These are phyloP conservation scores for Scophthalmus maximus DNA, from an alignment of 2,113 vertebrate species.

Conservation along the genomic window DNA sequence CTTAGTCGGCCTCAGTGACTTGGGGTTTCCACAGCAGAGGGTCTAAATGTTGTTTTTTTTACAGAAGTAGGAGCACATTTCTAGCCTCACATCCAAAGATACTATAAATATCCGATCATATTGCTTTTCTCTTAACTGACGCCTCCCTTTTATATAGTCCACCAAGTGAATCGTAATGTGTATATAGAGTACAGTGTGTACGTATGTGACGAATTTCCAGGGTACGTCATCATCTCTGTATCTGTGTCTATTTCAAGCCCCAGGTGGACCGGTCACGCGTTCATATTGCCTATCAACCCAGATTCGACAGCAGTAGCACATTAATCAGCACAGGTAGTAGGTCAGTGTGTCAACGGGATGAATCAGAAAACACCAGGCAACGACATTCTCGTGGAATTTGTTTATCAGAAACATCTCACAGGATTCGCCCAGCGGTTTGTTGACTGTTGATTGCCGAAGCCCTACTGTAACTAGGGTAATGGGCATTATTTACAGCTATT, in stretches of 20 bases:
- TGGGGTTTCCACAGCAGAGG: background rate
- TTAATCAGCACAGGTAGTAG: slow-evolving; percentile 31
- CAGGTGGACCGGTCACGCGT: slow-evolving; percentile 5
- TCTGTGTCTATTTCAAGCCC: slow-evolving; percentile 31
- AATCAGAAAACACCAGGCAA: background rate
- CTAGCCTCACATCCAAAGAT: too few relatives aligned
- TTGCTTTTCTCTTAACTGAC: too few relatives aligned
- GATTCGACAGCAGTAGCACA: slow-evolving; percentile 15
- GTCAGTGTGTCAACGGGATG: slow-evolving; percentile 43
- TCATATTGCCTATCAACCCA: slow-evolving; percentile 22
- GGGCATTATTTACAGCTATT: background rate
- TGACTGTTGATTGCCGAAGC: background rate
- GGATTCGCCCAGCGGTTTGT: too few relatives aligned
- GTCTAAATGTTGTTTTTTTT: too few relatives aligned
- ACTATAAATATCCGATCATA: too few relatives aligned
- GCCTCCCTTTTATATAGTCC: too few relatives aligned
- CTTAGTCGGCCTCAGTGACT: background rate
- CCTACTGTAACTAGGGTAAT: background rate
- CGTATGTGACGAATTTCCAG: background rate
- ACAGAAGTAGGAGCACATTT: too few relatives aligned
- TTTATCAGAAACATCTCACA: background rate
- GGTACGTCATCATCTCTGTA: background rate
- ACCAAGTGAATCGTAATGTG: background rate
- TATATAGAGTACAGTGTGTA: background rate
- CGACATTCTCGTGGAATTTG: background rate